These are phyloP conservation scores for Petrocephalus schoutedeni DNA, from an alignment of 2,797 vertebrate genomes.

Conservation along the genomic window DNA sequence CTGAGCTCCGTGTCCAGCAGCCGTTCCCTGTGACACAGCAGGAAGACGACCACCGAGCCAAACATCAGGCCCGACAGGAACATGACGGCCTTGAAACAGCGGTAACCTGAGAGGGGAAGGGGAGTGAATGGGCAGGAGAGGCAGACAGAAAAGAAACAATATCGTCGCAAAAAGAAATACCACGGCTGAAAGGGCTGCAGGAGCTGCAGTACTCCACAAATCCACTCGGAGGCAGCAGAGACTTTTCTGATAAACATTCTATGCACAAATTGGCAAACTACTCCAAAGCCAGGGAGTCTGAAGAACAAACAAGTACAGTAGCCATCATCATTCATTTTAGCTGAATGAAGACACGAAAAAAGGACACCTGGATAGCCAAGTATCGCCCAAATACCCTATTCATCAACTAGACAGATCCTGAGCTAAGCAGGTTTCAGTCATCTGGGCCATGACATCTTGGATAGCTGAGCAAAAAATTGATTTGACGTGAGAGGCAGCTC, in stretches of 20 bases:
- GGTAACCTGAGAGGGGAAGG: conserved; percentile 61
- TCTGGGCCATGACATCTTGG: conserved; percentile 38
- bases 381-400: background rate
- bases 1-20: conserved; percentile 63
- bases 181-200: background rate
- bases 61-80: conserved; percentile 79
- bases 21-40: conserved; percentile 71
- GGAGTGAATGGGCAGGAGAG: background rate
- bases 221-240: conserved; percentile 18
- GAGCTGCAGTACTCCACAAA: background rate
- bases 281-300: background rate
- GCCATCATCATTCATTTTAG: background rate
- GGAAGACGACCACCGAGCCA: conserved; percentile 66
- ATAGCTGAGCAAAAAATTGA: background rate
- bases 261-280: background rate
- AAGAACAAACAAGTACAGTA: background rate
- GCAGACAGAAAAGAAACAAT: background rate
- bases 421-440: conserved; percentile 26
- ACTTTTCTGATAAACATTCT: background rate
- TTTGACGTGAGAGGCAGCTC: background rate
- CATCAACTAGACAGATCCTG: background rate
- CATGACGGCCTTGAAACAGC: conserved; percentile 81
- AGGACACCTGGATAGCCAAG: background rate
- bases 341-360: background rate
- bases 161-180: conserved; percentile 12